Evolutionary conservation across 2,888 invertebrate genomes (phyloP).

Genomic region (Tetheella fluctuosa): DNA sequence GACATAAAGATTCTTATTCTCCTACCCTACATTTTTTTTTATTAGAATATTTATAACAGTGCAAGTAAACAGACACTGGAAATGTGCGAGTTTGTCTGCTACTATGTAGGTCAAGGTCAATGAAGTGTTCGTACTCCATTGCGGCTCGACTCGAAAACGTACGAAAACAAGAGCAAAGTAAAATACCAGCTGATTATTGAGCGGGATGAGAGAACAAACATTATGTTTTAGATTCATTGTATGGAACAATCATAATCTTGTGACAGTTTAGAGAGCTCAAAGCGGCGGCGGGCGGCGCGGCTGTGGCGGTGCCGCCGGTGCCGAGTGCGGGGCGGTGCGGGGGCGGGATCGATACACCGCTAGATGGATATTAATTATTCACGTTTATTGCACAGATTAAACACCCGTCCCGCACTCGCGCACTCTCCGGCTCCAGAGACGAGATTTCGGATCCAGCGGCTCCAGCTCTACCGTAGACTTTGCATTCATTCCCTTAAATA

Average conservation of each 20-base stretch:
- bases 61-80: background rate
- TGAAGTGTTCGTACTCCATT: background rate
- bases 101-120: background rate
- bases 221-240: background rate
- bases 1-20: background rate
- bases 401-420: slow-evolving; percentile 11
- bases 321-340: background rate
- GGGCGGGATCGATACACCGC: slow-evolving; percentile 17
- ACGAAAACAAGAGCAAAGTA: background rate
- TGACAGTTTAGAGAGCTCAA: background rate
- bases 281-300: background rate
- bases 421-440: slow-evolving; percentile 11
- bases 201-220: background rate
- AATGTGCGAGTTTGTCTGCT: slow-evolving; percentile 1
- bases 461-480: slow-evolving; percentile 13
- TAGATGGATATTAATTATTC: slow-evolving; percentile 25
- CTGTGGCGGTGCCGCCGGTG: background rate
- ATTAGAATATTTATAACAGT: background rate
- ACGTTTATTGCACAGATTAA: slow-evolving; percentile 27
- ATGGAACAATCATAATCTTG: background rate
- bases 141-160: background rate
- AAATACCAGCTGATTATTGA: background rate
- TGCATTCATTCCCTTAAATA: slow-evolving; percentile 28
- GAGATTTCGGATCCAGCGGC: slow-evolving; percentile 10
- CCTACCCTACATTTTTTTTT: no score